Conservation (phyloP, 2,888 invertebrate genomes). For the Acanthopleura granulata region DNA sequence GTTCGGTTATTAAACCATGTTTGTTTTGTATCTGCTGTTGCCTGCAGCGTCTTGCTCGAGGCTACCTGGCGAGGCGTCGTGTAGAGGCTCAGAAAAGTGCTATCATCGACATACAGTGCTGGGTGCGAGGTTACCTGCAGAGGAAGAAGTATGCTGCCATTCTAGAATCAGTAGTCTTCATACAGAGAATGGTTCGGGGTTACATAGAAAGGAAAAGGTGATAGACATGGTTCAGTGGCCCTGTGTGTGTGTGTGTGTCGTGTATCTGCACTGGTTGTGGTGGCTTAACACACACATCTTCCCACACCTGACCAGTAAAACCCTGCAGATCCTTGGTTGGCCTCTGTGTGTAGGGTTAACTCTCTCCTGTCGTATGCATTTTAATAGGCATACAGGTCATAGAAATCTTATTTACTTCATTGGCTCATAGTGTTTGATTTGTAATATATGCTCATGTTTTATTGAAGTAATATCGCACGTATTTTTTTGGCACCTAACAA, state of each 20-base stretch:
- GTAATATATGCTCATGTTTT: no score
- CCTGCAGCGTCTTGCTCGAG: slow-evolving; percentile 36
- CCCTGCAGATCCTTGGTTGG: no score
- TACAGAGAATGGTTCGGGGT: slow-evolving; percentile 82
- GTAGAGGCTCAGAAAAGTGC: slow-evolving; percentile 46
- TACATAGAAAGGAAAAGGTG: slow-evolving; percentile 75
- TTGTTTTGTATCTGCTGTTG: neutral
- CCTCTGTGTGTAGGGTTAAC: no score
- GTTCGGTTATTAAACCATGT: neutral
- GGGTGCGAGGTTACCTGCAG: slow-evolving; percentile 81
- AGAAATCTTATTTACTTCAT: no score
- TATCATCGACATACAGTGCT: slow-evolving; percentile 81
- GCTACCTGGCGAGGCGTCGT: slow-evolving; percentile 32
- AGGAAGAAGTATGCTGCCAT: slow-evolving; percentile 79
- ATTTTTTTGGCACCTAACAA: no score
- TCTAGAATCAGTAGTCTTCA: slow-evolving; percentile 69
- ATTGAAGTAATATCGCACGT: no score
- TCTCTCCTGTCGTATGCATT: no score
- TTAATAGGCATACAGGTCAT: no score
- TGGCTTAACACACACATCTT: no score
- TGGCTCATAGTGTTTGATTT: no score
- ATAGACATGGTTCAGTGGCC: neutral
- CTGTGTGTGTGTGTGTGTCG: no score
- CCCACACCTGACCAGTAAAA: neutral
- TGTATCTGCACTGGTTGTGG: no score